Evolutionary conservation across 2,888 invertebrate species (phyloP), one percentile per base, ranked within the genome.

Genomic region (Cremastobaeus sp.): DNA sequence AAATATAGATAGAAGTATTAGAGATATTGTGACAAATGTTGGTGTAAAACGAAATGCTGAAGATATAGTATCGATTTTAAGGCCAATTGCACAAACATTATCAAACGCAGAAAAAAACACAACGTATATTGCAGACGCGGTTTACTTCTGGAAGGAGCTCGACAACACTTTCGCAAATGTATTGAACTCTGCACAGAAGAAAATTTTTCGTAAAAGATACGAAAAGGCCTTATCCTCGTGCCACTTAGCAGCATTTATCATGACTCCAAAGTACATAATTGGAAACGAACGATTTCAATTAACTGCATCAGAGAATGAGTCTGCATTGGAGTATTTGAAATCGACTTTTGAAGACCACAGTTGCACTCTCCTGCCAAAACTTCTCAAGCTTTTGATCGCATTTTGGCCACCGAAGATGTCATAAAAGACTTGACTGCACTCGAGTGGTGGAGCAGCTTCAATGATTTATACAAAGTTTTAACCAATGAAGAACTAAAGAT

Each of bases 1-100:
- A 12, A 30, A 57, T 25, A 57, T 57, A n/a, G 55, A 57, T 32
- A 9, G 9, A 11, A 43, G 17, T 43, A 32, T 57, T 11, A 28
- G 21, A 21, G 28, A 57, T 28, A 55, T 55, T 39, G 41, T 55
- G 14, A 12, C 30, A 1, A 54, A 54, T 28, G 21, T 54, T 17
- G 17, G 8, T 9, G 25, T 39, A 11, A 54, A 54, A 28, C 15
- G 25, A 28, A 52, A 52, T 35, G 35, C 37, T 12, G 35, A 35
- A 54, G 39, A 54, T 37, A 11, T 54, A 28, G 18, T 54, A 9
- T 20, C 35, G n/a, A 35, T 54, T 37, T 54, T 39, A 28, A 41
- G 41, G 12, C 55, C 55, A 28, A 41, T 55, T 6, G 39, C 55
- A n/a, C 15, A 37, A 12, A 39, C 55, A 15, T 30, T 55, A 15